Conservation (phyloP, 2,113 vertebrate species). For the Xenopus borealis region DNA sequence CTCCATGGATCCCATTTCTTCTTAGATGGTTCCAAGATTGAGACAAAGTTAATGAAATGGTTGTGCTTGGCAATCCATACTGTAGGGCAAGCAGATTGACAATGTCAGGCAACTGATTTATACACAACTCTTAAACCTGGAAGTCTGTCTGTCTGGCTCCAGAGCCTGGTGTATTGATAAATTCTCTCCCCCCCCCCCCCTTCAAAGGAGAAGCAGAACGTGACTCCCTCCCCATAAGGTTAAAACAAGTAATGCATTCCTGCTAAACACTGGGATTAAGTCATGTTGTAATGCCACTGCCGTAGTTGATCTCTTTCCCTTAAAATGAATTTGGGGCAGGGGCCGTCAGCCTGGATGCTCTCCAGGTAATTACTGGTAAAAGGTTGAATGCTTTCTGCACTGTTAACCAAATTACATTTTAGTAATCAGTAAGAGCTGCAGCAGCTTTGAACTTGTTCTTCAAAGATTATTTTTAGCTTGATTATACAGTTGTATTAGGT, state of each 20-base stretch:
- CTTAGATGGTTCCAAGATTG: no score
- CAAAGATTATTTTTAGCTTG: slow-evolving; percentile 32
- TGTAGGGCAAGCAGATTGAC: slow-evolving; percentile 1
- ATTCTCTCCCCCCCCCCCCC: not conserved
- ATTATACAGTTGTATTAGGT: slow-evolving; percentile 15
- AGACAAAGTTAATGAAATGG: not conserved
- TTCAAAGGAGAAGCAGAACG: not conserved
- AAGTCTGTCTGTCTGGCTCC: slow-evolving; percentile 32
- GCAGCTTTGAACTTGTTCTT: slow-evolving; percentile 41
- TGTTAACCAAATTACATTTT: slow-evolving; percentile 30
- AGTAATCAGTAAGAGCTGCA: slow-evolving; percentile 28
- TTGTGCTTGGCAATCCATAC: not conserved
- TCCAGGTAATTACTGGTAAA: slow-evolving; percentile 43
- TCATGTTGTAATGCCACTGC: slow-evolving; percentile 23
- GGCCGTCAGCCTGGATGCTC: slow-evolving; percentile 14
- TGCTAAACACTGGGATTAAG: slow-evolving; percentile 35
- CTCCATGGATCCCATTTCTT: no score
- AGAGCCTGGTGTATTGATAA: slow-evolving; percentile 18
- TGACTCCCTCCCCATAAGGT: slow-evolving; percentile 27
- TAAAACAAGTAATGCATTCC: slow-evolving; percentile 34
- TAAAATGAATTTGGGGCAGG: slow-evolving; percentile 17
- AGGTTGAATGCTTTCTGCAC: slow-evolving; percentile 21
- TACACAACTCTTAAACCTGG: slow-evolving; percentile 5
- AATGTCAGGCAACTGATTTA: slow-evolving; percentile 32
- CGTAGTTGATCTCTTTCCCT: slow-evolving; percentile 12